Evolutionary conservation across 1,140 invertebrate genomes (phyloP).

Genomic region (Trinorchestia longiramus): DNA sequence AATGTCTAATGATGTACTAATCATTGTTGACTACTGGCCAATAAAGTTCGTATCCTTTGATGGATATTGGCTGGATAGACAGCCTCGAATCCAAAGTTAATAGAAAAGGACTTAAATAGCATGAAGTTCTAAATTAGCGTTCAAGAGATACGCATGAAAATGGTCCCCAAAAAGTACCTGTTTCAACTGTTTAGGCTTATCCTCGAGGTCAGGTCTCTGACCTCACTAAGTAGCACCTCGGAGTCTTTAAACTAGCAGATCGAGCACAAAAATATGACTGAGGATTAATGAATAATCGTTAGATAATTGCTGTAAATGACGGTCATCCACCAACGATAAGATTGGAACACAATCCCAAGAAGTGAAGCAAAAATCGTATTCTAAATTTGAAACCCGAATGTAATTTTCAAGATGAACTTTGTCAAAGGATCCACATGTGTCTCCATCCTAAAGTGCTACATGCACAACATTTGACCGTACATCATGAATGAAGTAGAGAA

Average conservation of each 20-base stretch:
- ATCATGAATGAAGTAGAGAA: neutral
- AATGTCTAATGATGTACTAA: too few species aligned
- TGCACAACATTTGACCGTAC: neutral
- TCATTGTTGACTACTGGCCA: too few species aligned
- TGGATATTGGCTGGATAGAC: too few species aligned
- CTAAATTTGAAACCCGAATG: too few species aligned
- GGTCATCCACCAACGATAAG: neutral
- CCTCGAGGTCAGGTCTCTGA: neutral
- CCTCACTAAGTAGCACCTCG: neutral
- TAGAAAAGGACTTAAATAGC: neutral
- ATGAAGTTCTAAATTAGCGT: neutral
- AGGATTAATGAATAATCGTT: neutral
- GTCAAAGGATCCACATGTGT: neutral
- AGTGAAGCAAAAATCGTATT: too few species aligned
- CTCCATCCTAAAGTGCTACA: neutral
- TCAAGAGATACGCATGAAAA: neutral
- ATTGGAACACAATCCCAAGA: neutral
- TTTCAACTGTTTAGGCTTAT: neutral
- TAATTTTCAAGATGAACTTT: too few species aligned
- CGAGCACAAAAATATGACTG: neutral
- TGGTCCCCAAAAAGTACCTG: neutral
- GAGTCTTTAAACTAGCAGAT: neutral
- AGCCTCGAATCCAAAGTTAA: neutral
- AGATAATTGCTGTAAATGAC: neutral
- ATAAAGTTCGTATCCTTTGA: too few species aligned